Base-by-base conservation (phyloP, 2,113 vertebrate species). In the Cyphomyrus discorhynchus region DNA sequence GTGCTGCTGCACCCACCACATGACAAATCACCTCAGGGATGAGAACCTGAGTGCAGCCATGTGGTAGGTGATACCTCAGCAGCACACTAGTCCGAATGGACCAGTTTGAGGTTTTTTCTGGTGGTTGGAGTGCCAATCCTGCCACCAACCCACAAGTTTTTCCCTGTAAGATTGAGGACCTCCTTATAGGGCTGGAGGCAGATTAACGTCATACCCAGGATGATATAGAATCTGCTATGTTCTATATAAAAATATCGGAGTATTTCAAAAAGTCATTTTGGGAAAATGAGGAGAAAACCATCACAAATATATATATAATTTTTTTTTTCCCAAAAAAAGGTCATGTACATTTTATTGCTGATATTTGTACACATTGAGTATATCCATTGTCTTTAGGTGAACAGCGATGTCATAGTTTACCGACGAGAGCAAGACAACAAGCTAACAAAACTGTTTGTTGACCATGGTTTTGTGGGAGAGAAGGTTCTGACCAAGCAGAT, bases 361-460 rank as follows among this genome's bases (percentile, higher is more conserved):
- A 42, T 80, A 17, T 77, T 77, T 39, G 1, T 42, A 77, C 24
- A 27, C 62, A 15, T 77, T 46, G 47, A 47, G 5, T 50, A 62
- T 13, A 7, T 50, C 42, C n/a, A 31, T 50, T 39, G 39, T 1
- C 53, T 50, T 3, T 90, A 99, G 98, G 96, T 98, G 84, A 99
- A 98, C 95, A 96, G 98, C 62, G 96, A 98, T 86, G 50, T 98
- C 31, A 50, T 98, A 80, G 97, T 91, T 91, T 84, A 93, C 10
- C 96, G 92, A 89, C 92, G 49, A 56, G 93, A 96, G 52, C 95
- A 92, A 66, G 95, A 96, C 1, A 97, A 97, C 52, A 93, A 92
- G 0, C 92, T 94, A 10, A 90, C 90, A 21, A 87, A 95, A 0
- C 92, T 93, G 90, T 9, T n/a, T 0, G 90, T 97, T 89, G 95